These are phyloP conservation scores for Setipinna tenuifilis DNA, from an alignment of 2,797 vertebrate genomes.

Conservation along the genomic window DNA sequence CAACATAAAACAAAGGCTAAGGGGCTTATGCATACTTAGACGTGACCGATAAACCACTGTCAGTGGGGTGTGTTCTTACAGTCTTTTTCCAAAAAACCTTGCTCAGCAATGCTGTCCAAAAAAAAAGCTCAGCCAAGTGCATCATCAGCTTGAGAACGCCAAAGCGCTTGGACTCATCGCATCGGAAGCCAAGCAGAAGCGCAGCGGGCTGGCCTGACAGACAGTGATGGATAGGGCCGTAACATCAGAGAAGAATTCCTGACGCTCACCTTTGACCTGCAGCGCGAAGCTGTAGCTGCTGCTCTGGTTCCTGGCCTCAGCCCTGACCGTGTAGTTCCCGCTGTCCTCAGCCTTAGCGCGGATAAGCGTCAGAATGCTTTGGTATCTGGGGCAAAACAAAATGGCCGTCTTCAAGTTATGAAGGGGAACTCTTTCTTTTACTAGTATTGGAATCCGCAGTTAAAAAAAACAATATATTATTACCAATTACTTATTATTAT, in stretches of 20 bases:
- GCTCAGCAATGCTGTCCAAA: neutral
- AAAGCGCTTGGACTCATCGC: neutral
- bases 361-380: constrained; percentile 87
- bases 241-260: neutral
- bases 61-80: too few species aligned
- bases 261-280: constrained; percentile 88
- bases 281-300: constrained; percentile 83
- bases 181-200: neutral
- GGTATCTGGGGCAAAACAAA: constrained; percentile 77
- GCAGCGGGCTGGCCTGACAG: neutral
- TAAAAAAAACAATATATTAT: neutral
- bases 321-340: constrained; percentile 90
- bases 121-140: neutral
- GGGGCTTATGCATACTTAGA: too few species aligned
- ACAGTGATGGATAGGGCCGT: neutral
- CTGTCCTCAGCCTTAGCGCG: constrained; percentile 96
- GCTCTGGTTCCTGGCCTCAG: constrained; percentile 82
- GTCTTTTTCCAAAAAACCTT: too few species aligned
- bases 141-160: neutral
- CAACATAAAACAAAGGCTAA: neutral
- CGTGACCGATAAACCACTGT: too few species aligned
- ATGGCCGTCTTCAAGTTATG: neutral
- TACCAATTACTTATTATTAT: too few species aligned
- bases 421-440: neutral
- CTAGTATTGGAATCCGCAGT: neutral